Percentiles rank a stretch among this genome's conserved stretches.
These are phyloP conservation scores for Amblyopsis rosae DNA, from an alignment of 2,113 vertebrate genomes.

Conservation along the genomic window DNA sequence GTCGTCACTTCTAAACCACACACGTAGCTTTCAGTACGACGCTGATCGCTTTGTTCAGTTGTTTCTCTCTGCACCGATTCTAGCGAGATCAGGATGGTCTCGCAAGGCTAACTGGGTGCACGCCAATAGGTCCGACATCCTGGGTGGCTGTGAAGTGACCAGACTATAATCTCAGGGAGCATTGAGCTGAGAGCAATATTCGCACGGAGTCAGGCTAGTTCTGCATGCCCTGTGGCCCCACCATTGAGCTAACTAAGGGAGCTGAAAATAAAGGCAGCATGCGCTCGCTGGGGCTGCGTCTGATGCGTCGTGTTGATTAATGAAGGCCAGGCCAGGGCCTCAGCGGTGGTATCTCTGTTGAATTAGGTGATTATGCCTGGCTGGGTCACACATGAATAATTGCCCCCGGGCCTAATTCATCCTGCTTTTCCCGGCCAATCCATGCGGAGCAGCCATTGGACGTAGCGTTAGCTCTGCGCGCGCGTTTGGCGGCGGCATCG, in stretches of 20 bases:
- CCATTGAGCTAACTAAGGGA: slow-evolving; percentile 30
- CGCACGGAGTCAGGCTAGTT: neutral
- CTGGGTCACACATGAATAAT: slow-evolving; percentile 68
- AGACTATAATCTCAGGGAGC: too few relatives aligned
- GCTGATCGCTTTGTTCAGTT: too few relatives aligned
- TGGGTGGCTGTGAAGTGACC: too few relatives aligned
- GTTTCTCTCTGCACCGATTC: too few relatives aligned
- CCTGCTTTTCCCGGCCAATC: slow-evolving; percentile 39
- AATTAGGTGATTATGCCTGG: slow-evolving; percentile 67
- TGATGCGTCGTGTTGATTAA: slow-evolving; percentile 62
- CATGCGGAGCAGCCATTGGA: slow-evolving; percentile 20
- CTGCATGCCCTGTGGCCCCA: slow-evolving; percentile 25
- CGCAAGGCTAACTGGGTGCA: too few relatives aligned
- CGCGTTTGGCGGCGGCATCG: slow-evolving; percentile 1
- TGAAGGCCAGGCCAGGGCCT: slow-evolving; percentile 46
- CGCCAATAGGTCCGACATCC: too few relatives aligned
- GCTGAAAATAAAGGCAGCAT: slow-evolving; percentile 58
- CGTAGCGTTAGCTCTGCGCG: slow-evolving; percentile 1
- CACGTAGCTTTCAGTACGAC: too few relatives aligned
- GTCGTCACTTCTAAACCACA: too few relatives aligned
- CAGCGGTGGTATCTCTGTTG: slow-evolving; percentile 63
- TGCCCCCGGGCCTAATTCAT: slow-evolving; percentile 54
- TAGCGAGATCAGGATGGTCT: too few relatives aligned
- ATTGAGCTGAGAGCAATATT: too few relatives aligned
- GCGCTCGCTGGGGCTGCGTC: slow-evolving; percentile 35